A percentile compares a stretch with the other conserved stretches of the same genome.
Conservation (phyloP, 1,140 invertebrate genomes). For the Laupala kohalensis region DNA sequence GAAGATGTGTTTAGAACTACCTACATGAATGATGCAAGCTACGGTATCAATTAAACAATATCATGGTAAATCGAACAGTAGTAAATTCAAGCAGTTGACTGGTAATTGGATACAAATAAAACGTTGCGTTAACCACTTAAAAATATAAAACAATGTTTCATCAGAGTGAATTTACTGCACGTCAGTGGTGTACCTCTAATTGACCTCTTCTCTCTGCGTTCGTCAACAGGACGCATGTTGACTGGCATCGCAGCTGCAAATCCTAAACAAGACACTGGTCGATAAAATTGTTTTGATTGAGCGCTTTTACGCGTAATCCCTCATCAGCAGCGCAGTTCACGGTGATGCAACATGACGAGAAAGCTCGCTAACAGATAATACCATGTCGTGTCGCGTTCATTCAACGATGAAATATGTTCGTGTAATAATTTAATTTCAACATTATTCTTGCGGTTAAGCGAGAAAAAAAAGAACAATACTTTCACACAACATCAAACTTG, state of each 20-base stretch:
- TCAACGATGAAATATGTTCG: not conserved
- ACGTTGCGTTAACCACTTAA: not conserved
- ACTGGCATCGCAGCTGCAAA: not conserved
- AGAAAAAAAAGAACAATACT: not conserved
- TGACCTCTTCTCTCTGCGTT: not conserved
- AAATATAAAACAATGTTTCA: not conserved
- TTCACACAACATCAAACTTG: not conserved
- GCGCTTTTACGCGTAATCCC: not conserved
- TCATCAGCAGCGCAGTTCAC: not conserved
- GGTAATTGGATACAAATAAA: not conserved
- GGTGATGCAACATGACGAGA: not conserved
- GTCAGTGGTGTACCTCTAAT: not conserved
- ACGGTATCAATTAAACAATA: not conserved
- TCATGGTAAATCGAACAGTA: not conserved
- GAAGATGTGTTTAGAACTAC: no score
- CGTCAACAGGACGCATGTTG: not conserved
- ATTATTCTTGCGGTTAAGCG: not conserved
- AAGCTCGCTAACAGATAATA: not conserved
- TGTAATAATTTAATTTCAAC: not conserved
- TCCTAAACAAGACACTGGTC: not conserved
- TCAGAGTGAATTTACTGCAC: not conserved
- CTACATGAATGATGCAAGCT: not conserved
- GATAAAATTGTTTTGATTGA: not conserved
- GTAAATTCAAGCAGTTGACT: no score
- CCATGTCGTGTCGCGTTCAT: not conserved